A percentile compares a stretch with the other conserved stretches of the same genome.
These are phyloP conservation scores for Phoxinus phoxinus DNA, from an alignment of 2,113 vertebrate genomes.

Conservation along the genomic window DNA sequence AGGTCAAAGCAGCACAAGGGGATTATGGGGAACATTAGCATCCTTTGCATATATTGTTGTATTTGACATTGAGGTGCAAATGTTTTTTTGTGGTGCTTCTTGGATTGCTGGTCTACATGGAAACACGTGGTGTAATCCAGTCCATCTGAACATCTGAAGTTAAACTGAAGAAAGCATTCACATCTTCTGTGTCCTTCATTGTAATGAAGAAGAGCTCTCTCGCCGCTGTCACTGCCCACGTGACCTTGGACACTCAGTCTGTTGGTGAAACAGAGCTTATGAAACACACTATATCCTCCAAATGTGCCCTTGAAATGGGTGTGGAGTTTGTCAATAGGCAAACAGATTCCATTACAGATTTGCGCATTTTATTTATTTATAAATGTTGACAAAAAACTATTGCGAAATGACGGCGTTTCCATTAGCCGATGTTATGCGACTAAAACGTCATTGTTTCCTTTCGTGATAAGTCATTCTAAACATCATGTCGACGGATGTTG, in stretches of 20 bases:
- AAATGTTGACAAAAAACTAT: too few relatives aligned
- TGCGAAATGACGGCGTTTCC: too few relatives aligned
- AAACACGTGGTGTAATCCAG: not conserved
- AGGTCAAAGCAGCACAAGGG: not conserved
- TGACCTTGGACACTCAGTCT: constrained; percentile 2
- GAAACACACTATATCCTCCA: not conserved
- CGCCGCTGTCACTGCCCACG: not conserved
- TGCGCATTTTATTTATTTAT: too few relatives aligned
- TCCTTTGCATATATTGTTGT: not conserved
- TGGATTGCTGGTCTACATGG: not conserved
- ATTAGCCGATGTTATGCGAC: too few relatives aligned
- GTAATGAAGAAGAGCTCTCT: not conserved
- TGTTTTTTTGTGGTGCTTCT: not conserved
- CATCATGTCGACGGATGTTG: too few relatives aligned
- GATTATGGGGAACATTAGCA: not conserved
- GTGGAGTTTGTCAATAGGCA: not conserved
- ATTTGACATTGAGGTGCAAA: not conserved
- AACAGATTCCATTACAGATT: too few relatives aligned
- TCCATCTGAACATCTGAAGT: too few relatives aligned
- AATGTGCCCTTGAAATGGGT: not conserved
- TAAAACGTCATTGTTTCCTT: too few relatives aligned
- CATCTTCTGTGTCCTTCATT: not conserved
- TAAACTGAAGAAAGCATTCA: not conserved
- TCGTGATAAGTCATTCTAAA: too few relatives aligned
- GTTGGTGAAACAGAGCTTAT: not conserved